Evolutionary conservation across 1,140 invertebrate species (phyloP).

Genomic region (Pachyrhynchus sulphureomaculatus): DNA sequence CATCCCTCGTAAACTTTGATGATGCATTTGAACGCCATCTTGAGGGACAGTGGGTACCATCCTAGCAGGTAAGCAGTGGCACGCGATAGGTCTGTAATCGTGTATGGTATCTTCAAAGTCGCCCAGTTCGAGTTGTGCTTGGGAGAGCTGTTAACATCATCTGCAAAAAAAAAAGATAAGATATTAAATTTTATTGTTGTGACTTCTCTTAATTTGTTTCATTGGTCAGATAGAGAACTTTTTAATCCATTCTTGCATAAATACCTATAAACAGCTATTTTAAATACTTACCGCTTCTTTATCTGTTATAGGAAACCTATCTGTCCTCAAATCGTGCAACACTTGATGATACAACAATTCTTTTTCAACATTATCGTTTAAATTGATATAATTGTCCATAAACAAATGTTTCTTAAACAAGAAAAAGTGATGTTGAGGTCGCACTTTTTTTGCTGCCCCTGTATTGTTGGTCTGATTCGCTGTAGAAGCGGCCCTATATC

Average conservation of each 20-base stretch:
- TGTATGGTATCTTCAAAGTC: constrained; percentile 71
- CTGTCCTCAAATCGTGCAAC: constrained; percentile 83
- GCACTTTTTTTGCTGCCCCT: constrained; percentile 51
- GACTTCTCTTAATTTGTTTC: background rate
- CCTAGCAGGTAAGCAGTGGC: constrained; percentile 80
- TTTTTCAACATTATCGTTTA: constrained; percentile 88
- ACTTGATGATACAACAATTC: constrained; percentile 96
- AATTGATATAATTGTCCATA: constrained; percentile 80
- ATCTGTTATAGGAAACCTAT: constrained; percentile 87
- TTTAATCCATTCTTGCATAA: no score
- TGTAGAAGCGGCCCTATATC: constrained; percentile 66
- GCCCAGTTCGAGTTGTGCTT: constrained; percentile 88
- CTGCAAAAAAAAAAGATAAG: constrained; percentile 56
- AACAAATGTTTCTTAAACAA: constrained; percentile 93
- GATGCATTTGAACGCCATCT: constrained; percentile 82
- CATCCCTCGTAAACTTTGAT: constrained; percentile 85
- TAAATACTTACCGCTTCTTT: constrained; percentile 81
- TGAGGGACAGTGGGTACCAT: constrained; percentile 71
- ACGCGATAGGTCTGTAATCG: constrained; percentile 74
- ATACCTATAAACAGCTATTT: background rate
- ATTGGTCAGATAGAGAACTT: background rate
- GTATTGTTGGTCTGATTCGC: constrained; percentile 49
- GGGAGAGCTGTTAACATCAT: constrained; percentile 91
- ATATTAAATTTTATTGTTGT: constrained; percentile 26
- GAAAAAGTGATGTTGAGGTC: constrained; percentile 65